Percentiles rank a stretch among this genome's conserved stretches.
Evolutionary conservation across 2,113 vertebrate species (phyloP).

Genomic region (Azemiops feae): DNA sequence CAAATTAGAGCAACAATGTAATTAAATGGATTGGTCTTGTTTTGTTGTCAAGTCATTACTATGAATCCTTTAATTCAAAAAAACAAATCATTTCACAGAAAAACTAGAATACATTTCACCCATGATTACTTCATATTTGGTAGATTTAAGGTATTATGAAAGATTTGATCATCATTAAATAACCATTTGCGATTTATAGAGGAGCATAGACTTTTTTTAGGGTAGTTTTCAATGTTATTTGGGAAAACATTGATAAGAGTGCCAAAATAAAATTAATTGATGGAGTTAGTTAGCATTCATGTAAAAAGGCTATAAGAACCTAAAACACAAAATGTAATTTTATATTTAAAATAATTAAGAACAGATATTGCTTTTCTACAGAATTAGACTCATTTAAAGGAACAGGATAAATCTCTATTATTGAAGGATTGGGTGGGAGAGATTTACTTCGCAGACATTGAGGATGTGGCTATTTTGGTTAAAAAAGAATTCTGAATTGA

Average conservation of each 20-base stretch:
- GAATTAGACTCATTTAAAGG: background rate
- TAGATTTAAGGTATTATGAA: background rate
- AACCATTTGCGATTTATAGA: background rate
- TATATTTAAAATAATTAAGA: background rate
- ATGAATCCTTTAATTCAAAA: background rate
- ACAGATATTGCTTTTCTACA: background rate
- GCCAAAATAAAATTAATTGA: background rate
- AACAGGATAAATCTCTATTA: background rate
- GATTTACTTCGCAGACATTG: background rate
- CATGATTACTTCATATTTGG: background rate
- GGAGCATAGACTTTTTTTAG: background rate
- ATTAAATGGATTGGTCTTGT: slow-evolving; percentile 6
- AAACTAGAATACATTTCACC: background rate
- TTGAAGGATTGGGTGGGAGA: background rate
- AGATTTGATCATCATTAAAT: background rate
- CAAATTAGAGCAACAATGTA: slow-evolving; percentile 38
- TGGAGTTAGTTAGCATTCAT: background rate
- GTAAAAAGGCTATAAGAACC: background rate
- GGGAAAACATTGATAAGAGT: background rate
- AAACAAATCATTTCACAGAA: slow-evolving; percentile 15
- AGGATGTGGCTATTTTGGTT: background rate
- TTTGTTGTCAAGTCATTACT: background rate
- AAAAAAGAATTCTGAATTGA: background rate
- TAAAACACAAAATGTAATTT: background rate
- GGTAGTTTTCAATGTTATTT: background rate